Base-by-base conservation (phyloP, 2,888 invertebrate genomes). In the Synergus laeviventris region DNA sequence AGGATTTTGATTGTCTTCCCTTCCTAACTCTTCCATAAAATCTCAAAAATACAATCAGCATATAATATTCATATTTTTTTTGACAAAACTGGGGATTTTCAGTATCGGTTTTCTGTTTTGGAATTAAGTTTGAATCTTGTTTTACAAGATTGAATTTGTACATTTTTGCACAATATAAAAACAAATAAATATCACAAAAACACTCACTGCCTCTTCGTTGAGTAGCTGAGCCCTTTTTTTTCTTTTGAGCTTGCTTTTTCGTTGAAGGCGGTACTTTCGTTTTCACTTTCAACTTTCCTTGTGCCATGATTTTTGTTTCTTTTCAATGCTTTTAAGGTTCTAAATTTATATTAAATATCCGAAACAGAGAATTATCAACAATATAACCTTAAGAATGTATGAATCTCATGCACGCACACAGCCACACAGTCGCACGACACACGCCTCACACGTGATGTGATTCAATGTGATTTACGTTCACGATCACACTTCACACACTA, bases 251-350 rank as follows among this genome's bases (percentile, higher is more conserved):
- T 70, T 92, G 91, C 79, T 92, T 92, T 78, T 93, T 93, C 2
- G 91, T 87, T 16, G 92, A 92, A 18, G 92, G 83, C 3, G 94
- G 94, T 66, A 93, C 83, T 87, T 94, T 94, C 4, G 93, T 90
- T 88, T 95, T 95, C 0, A 94, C 93, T 92, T 94, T 95, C 81
- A 94, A 87, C 87, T 95, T 95, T 66, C 94, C 94, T 91, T 95
- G 95, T 39, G 94, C 93, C 95, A 95, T 95, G 70, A 31, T 49
- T 70, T 31, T 8, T 49, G 7, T 18, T 31, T 31, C 31, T 31
- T 31, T 31, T 31, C 7, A 31, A 39, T 39, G 2, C 18, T 18
- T 18, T 54, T 18, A 31, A 31, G 4, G 5, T 31, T 31, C 0
- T 31, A 5, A 5, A 31, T 31, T 54, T 54, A 54, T 54, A 54